Percentiles rank a stretch among this genome's conserved stretches.
Conservation (phyloP, 2,888 invertebrate species). For the Alviniconcha strummeri region DNA sequence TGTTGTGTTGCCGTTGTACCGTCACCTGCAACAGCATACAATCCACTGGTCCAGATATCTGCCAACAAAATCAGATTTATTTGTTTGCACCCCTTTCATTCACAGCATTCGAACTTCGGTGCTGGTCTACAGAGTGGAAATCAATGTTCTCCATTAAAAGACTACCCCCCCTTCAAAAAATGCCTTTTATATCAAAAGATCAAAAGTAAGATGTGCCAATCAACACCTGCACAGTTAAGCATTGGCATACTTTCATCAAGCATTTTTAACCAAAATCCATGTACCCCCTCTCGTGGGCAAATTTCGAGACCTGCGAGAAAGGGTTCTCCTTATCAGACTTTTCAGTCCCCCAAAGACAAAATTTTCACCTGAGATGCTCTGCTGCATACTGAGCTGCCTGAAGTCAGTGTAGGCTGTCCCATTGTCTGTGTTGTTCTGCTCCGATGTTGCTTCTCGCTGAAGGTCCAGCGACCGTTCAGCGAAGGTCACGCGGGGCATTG, state of each 20-base stretch:
- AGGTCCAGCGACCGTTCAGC: slow-evolving; percentile 50
- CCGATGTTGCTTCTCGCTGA: slow-evolving; percentile 11
- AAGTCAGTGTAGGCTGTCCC: not conserved
- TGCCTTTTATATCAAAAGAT: not conserved
- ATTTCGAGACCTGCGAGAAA: no score
- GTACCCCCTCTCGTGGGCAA: no score
- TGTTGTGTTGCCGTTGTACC: slow-evolving; percentile 35
- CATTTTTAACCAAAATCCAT: no score
- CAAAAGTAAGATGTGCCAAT: no score
- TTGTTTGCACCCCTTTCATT: not conserved
- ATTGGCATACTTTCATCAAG: no score
- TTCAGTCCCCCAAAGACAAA: no score
- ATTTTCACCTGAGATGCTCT: slow-evolving; percentile 20
- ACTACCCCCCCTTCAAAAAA: not conserved
- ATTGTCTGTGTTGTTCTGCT: slow-evolving; percentile 14
- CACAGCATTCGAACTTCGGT: not conserved
- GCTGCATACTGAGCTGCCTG: slow-evolving; percentile 27
- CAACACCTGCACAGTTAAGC: no score
- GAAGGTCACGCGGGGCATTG: slow-evolving; percentile 79
- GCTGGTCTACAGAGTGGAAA: not conserved
- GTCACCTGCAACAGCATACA: slow-evolving; percentile 43
- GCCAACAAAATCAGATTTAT: no score
- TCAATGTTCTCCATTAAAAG: not conserved
- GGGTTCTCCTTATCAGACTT: no score
- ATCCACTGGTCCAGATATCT: not conserved